Conservation (phyloP, 2,113 vertebrate genomes). For the Xiphorhynchus elegans region DNA sequence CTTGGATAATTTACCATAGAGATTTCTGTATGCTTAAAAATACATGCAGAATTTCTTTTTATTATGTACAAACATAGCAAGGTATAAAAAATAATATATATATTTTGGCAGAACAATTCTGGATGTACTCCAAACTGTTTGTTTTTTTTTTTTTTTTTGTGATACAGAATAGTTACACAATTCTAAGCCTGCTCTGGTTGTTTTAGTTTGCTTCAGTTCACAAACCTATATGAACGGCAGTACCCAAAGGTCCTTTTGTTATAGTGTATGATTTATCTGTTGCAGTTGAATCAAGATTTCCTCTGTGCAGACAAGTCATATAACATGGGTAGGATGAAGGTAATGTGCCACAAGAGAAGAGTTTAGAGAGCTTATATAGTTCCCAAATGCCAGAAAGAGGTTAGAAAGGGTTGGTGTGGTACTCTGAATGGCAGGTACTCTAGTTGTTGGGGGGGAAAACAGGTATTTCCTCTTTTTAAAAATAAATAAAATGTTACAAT, state of each 20-base stretch:
- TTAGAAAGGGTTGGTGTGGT: background rate
- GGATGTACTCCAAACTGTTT: background rate
- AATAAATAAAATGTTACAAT: background rate
- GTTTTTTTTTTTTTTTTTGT: background rate
- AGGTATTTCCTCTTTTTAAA: background rate
- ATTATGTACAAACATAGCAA: background rate
- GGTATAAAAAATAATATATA: background rate
- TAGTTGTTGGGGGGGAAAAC: background rate
- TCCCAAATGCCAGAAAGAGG: background rate
- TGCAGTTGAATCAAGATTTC: background rate
- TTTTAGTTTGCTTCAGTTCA: background rate
- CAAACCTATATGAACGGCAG: background rate
- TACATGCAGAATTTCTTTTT: background rate
- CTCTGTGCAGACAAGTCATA: background rate
- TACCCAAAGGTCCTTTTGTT: background rate
- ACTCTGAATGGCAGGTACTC: background rate
- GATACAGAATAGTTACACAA: background rate
- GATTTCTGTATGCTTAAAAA: slow-evolving; percentile 1
- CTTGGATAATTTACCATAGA: background rate
- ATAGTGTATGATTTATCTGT: background rate
- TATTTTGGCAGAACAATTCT: background rate
- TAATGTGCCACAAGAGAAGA: background rate
- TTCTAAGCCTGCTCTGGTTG: background rate
- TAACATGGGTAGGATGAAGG: background rate
- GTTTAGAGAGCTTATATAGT: background rate